Conservation (phyloP, 2,113 vertebrate species). For the Xiphophorus maculatus region DNA sequence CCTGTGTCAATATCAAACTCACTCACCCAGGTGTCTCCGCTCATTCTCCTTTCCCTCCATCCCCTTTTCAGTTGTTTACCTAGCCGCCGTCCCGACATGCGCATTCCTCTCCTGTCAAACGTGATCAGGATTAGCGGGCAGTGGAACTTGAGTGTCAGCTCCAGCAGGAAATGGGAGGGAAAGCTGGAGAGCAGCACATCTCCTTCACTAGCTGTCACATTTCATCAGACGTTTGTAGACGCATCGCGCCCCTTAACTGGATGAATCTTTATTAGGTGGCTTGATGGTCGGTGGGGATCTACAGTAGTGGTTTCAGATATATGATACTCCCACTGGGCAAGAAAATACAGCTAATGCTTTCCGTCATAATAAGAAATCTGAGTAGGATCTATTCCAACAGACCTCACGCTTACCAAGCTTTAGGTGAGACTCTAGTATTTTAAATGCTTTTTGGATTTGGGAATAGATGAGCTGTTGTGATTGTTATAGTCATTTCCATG, state of each 20-base stretch:
- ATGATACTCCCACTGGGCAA: slow-evolving; percentile 13
- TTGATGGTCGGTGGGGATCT: slow-evolving; percentile 16
- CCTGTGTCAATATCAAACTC: slow-evolving; percentile 62
- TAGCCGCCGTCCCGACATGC: slow-evolving; percentile 46
- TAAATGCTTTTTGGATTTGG: slow-evolving; percentile 2
- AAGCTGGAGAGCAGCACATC: slow-evolving; percentile 55
- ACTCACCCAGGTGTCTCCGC: slow-evolving; percentile 61
- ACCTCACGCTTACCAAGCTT: neutral
- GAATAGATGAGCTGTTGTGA: slow-evolving; percentile 3
- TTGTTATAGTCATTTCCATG: slow-evolving; percentile 22
- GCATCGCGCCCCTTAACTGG: slow-evolving; percentile 59
- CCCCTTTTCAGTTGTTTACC: slow-evolving; percentile 62
- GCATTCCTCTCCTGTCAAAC: slow-evolving; percentile 72
- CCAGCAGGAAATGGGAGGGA: slow-evolving; percentile 68
- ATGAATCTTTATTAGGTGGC: slow-evolving; percentile 65
- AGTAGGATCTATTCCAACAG: slow-evolving; percentile 14
- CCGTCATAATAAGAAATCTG: slow-evolving; percentile 1
- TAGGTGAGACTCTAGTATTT: neutral
- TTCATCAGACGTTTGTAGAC: slow-evolving; percentile 51
- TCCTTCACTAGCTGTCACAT: slow-evolving; percentile 67
- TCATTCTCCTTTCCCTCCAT: slow-evolving; percentile 38
- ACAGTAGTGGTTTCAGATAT: slow-evolving; percentile 25
- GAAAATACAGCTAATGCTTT: slow-evolving; percentile 19
- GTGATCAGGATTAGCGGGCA: slow-evolving; percentile 64
- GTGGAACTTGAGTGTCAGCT: slow-evolving; percentile 58